These are phyloP conservation scores for Drosophila sucinea DNA, from an alignment of 1,140 invertebrate genomes.

Conservation along the genomic window DNA sequence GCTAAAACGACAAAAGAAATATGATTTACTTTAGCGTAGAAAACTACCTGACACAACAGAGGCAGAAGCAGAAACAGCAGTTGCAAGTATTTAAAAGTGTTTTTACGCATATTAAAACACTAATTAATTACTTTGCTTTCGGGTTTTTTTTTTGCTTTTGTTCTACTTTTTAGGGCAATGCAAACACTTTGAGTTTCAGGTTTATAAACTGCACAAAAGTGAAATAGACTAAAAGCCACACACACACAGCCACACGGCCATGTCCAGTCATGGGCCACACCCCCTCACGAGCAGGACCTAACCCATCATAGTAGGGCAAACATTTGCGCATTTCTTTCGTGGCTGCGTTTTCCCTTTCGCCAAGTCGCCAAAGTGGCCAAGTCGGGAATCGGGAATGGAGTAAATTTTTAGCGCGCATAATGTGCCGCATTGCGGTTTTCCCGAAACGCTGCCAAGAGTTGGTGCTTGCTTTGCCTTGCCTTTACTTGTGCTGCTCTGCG, in stretches of 20 bases:
- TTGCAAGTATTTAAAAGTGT: slow-evolving; percentile 56
- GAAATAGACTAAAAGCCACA: slow-evolving; percentile 16
- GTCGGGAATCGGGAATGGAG: slow-evolving; percentile 50
- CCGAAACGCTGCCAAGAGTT: slow-evolving; percentile 62
- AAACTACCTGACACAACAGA: slow-evolving; percentile 6
- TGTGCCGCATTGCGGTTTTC: slow-evolving; percentile 79
- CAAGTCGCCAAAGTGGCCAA: slow-evolving; percentile 23
- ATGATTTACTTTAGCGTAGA: slow-evolving; percentile 54
- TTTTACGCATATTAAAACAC: slow-evolving; percentile 61
- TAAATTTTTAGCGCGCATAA: slow-evolving; percentile 77
- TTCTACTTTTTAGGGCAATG: slow-evolving; percentile 29
- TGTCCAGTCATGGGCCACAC: slow-evolving; percentile 39
- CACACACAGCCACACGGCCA: slow-evolving; percentile 36
- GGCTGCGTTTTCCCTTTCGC: slow-evolving; percentile 56
- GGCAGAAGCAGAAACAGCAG: slow-evolving; percentile 29
- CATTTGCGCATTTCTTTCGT: slow-evolving; percentile 74
- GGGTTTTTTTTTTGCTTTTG: neutral
- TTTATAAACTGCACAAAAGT: slow-evolving; percentile 50
- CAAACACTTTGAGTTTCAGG: slow-evolving; percentile 31
- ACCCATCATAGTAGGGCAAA: slow-evolving; percentile 38
- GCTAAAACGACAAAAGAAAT: slow-evolving; percentile 13
- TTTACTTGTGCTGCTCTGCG: slow-evolving; percentile 25
- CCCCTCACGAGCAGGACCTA: slow-evolving; percentile 10
- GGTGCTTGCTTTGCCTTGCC: slow-evolving; percentile 10
- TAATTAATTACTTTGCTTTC: slow-evolving; percentile 62